Base-by-base conservation (phyloP, 1,140 invertebrate species). In the Diabrotica virgifera region DNA sequence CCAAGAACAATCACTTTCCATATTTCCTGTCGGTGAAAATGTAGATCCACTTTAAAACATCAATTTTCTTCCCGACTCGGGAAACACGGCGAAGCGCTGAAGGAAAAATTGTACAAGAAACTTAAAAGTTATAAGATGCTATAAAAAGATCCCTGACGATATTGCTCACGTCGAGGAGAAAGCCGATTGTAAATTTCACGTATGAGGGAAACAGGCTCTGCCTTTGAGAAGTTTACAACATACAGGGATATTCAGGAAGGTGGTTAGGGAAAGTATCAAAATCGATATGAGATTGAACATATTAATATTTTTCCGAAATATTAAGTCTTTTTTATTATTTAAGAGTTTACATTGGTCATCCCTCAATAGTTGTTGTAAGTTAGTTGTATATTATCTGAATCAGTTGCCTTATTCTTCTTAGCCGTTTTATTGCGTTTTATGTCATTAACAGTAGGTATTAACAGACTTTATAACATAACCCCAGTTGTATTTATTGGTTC, bases 41-140 rank as follows among this genome's bases (percentile, higher is more conserved):
- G 40, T 46, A 46, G 12, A 54, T 54, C 52, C 52, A 54, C 24
- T 54, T 24, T 55, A 6, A 24, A 55, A 55, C 13, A 55, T 55
- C 13, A 55, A 13, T 55, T 55, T 55, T 55, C 53, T 35, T 55
- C 53, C 5, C 35, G 13, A 24, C 10, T 24, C 53, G n/a, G 13
- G 24, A 24, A 36, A 55, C 53, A 5, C 24, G 52, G n/a, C 40
- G 12, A 54, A 54, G 52, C 52, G 53, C 53, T 10, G 35, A 10
- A 36, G 13, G 53, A 24, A 24, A 36, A 55, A 10, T 9, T 55
- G 12, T 55, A 55, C 53, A 55, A 55, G 53, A 14, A 55, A 55
- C 53, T 55, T 55, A 55, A 55, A 55, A 55, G 53, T 36, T 55
- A 55, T 55, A 24, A 14, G 53, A 55, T 36, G 13, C 40, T n/a